Base-by-base conservation (phyloP, 2,888 invertebrate species). In the Hoplodrina blanda region DNA sequence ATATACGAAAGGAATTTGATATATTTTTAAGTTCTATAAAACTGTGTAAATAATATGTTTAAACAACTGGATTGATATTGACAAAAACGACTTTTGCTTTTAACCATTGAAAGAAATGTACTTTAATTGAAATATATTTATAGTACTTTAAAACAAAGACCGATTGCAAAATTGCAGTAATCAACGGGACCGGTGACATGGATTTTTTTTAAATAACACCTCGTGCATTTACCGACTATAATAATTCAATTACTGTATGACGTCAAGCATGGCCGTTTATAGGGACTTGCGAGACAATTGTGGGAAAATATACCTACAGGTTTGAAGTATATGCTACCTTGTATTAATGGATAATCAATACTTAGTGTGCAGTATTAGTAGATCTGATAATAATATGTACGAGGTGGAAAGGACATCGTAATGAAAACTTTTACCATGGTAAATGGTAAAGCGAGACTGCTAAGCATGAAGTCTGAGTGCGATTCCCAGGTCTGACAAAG, bases 261-360 rank as follows among this genome's bases (percentile, higher is more conserved):
- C 60, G 62, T 80, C 50, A 52, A 49, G 25, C 57, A 64, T 52
- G 15, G 19, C 33, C 41, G 20, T 6, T 53, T 44, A 25, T 10
- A 33, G 15, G 25, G 19, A 54, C 13, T 62, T 50, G 15, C 11
- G 41, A 55, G 20, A 72, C 63, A 73, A 76, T 76, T 41, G 80
- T 80, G 81, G 56, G 81, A 83, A 81, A 62, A n/a, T n/a, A n/a
- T n/a, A 11, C 46, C 44, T 7, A 37, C 81, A 80, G 68, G 56
- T 73, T 70, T 52, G 8, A 46, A 3, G 10, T 52, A 44, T n/a
- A 11, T 1, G 15, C 2, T 7, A 33, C 66, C 53, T 77, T 54
- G 56, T 52, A n/a, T n/a, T 33, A 10, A 15, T 59, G 8, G 17
- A 44, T 2, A 54, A 66, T 81, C 74, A 66, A 73, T 81, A 33